Base-by-base conservation (phyloP, 2,113 vertebrate genomes). In the Limanda limanda region DNA sequence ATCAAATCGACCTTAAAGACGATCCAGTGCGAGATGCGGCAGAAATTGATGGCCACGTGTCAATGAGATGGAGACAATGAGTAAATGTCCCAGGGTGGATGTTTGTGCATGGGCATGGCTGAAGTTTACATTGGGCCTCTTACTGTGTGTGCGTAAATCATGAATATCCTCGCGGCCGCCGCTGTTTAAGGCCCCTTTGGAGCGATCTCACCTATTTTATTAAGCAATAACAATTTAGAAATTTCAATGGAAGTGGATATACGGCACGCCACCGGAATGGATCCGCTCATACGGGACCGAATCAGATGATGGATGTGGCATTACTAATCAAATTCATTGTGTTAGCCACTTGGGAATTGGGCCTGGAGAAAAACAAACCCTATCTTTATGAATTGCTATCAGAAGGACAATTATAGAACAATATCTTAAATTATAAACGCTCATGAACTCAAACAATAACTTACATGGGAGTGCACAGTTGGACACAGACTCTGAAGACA, bases 1-100 rank as follows among this genome's bases (percentile, higher is more conserved):
- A 84, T 87, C 78, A 83, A 86, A 94, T 92, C 76, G 90, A 94
- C 90, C 90, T 71, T 81, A 88, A 82, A 86, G 89, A 85, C 88
- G 42, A 88, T 86, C 84, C 76, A 66, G 79, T 25, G 74, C 13
- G 63, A 89, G 84, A 84, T 76, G 79, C 77, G 58, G 84, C 71
- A 81, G 80, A 90, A 93, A 91, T 92, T 92, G 91, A 93, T 90
- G 90, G 84, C 68, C 71, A 10, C 15, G 84, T 83, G 84, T 92
- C 92, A 91, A 87, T 88, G 91, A 81, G 83, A 86, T 82, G 88
- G 80, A 86, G 89, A 89, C 89, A 72, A 88, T 82, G 76, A 81
- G 88, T 89, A 92, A 93, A 88, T 80, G 89, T 87, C 88, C 83
- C 74, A 20, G 70, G 71, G 86, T 75, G 24, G 82, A 88, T 85